phyloP scores from a whole-genome alignment of 2,113 vertebrate genomes.

The Benitochromis conjunctus region DNA sequence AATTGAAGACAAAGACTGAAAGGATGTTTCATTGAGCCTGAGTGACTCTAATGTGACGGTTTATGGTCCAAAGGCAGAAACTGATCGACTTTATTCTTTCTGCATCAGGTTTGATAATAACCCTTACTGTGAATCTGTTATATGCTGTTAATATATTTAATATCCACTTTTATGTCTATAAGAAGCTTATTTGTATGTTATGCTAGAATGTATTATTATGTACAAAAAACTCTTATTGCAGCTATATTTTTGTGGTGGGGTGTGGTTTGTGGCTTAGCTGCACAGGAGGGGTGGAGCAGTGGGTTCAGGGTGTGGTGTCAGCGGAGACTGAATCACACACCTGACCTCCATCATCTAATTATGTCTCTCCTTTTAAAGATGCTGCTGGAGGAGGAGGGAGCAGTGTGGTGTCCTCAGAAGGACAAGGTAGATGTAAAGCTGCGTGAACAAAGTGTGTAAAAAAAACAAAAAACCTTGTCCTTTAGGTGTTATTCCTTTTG shows the following conservation, averaged over 20 bases:
- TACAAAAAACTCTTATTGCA: background rate
- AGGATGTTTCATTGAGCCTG: background rate
- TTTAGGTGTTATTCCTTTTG: too few species aligned
- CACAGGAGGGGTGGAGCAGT: background rate
- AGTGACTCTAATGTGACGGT: accelerated
- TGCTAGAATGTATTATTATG: background rate
- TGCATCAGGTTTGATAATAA: too few species aligned
- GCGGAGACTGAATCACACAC: background rate
- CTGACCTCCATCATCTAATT: background rate
- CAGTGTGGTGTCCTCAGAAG: background rate
- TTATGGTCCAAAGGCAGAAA: background rate
- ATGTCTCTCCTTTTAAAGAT: background rate
- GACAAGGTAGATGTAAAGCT: background rate
- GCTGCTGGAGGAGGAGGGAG: background rate
- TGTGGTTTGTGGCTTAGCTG: background rate
- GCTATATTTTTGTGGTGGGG: background rate
- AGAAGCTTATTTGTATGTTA: background rate
- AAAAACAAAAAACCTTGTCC: too few species aligned
- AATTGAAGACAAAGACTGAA: accelerated
- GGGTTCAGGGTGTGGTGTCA: background rate
- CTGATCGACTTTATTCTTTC: accelerated
- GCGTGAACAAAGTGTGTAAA: accelerated
- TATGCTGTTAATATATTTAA: background rate
- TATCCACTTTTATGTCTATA: background rate
- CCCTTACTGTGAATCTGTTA: background rate